These are phyloP conservation scores for Oscheius sp. DNA, from an alignment of 1,140 invertebrate genomes.

Conservation along the genomic window DNA sequence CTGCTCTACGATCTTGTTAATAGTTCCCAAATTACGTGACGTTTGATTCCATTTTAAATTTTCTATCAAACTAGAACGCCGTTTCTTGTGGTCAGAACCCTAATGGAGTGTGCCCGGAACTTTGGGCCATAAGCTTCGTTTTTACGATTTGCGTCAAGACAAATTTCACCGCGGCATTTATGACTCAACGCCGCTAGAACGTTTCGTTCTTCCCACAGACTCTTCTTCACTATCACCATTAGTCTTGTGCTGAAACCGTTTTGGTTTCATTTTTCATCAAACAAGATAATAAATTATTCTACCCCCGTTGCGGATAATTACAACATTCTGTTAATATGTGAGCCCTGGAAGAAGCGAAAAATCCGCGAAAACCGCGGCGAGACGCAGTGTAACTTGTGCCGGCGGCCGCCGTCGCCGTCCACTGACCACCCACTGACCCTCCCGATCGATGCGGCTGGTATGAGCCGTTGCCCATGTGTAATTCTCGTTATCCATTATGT, in stretches of 20 bases:
- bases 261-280: too few species aligned
- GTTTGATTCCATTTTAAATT: too few species aligned
- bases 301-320: too few species aligned
- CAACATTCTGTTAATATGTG: not conserved
- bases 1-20: too few species aligned
- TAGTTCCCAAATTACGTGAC: too few species aligned
- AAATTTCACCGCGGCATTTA: not conserved
- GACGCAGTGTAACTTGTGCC: not conserved
- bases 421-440: constrained; percentile 2
- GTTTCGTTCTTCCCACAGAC: not conserved
- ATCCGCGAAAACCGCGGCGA: not conserved
- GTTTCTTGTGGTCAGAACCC: too few species aligned
- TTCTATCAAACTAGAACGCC: too few species aligned
- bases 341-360: too few species aligned
- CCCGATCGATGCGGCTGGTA: constrained; percentile 10
- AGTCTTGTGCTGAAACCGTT: too few species aligned
- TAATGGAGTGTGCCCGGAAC: too few species aligned
- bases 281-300: too few species aligned
- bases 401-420: not conserved
- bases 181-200: not conserved
- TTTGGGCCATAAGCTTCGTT: not conserved
- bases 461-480: constrained; percentile 12
- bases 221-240: not conserved
- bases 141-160: not conserved
- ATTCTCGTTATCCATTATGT: constrained; percentile 10